Percentiles rank a stretch among this genome's conserved stretches.
These are phyloP conservation scores for Cottoperca gobio DNA, from an alignment of 2,797 vertebrate species.

Conservation along the genomic window DNA sequence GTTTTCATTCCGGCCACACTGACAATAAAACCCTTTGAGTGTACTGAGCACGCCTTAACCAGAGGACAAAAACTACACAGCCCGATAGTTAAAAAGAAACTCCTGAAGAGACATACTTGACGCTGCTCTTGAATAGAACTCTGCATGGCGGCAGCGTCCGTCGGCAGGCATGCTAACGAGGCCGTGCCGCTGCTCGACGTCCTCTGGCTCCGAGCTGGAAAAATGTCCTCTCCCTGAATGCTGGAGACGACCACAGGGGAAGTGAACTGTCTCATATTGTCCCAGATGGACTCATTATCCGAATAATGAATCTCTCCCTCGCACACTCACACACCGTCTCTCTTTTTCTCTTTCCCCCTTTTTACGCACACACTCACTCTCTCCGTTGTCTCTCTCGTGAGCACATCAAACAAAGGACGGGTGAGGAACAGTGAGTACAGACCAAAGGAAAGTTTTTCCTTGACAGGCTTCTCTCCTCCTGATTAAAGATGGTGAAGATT, in stretches of 20 bases:
- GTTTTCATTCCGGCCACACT: conserved; percentile 19
- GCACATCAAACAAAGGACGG: conserved; percentile 65
- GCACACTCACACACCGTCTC: background rate
- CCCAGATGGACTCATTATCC: conserved; percentile 80
- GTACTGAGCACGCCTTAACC: background rate
- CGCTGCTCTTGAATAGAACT: conserved; percentile 19
- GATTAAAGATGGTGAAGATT: conserved; percentile 48
- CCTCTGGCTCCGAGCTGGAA: conserved; percentile 51
- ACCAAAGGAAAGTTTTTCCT: conserved; percentile 42
- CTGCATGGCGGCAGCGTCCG: background rate
- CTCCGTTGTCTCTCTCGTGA: conserved; percentile 53
- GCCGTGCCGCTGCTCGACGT: conserved; percentile 27
- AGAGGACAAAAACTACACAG: conserved; percentile 29
- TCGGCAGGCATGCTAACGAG: conserved; percentile 51
- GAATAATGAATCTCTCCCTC: conserved; percentile 62
- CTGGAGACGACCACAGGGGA: conserved; percentile 61
- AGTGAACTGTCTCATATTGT: conserved; percentile 71
- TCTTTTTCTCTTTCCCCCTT: background rate
- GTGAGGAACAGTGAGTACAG: conserved; percentile 11
- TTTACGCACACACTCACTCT: background rate
- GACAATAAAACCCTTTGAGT: conserved; percentile 18
- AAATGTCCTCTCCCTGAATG: conserved; percentile 58
- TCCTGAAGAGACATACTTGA: conserved; percentile 26
- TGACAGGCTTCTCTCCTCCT: conserved; percentile 38
- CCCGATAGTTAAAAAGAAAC: conserved; percentile 24